Base-by-base conservation (phyloP, 1,140 invertebrate genomes). In the Drosophila quadrilineata region DNA sequence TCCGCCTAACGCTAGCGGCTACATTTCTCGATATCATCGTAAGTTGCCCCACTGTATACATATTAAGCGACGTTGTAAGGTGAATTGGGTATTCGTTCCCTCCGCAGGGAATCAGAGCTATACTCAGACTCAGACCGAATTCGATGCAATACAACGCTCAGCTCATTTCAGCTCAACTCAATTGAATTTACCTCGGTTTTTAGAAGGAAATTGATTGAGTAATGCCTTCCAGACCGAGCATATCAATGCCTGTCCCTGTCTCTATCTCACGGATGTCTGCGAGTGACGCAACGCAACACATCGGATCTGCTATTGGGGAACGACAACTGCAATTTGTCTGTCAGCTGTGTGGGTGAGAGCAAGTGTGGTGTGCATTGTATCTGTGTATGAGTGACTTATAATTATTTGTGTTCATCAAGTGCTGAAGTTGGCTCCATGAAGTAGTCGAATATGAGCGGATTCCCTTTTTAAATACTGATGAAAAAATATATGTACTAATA, bases 181-280 rank as follows among this genome's bases (percentile, higher is more conserved):
- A 84, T 84, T 85, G 79, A 84, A 84, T 84, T 84, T 84, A 84
- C 79, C 79, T 84, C 68, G 76, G 66, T 75, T 77, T 74, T 64
- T 66, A 60, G 31, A 59, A 56, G 21, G 56, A 82, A 77, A 85
- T 84, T 77, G 69, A 82, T 68, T 82, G 60, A 52, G 53, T 68
- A 62, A 73, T 84, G 66, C 28, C 50, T 60, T 6, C 17, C 26
- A 21, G 21, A 40, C 31, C 35, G 24, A 36, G 17, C 35, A 29
- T 28, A 12, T 57, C 14, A 52, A 14, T 38, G 28, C 24, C 19
- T 70, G 64, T 46, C 41, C 35, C 35, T 60, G 70, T 62, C 43
- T 28, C 8, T 38, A 9, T 38, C 2, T 38, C 12, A n/a, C n/a
- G n/a, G n/a, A 0, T 24, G 4, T 54, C 35, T n/a, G 4, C 3